Conservation (phyloP, 2,888 invertebrate species). For the Cephonodes hylas region DNA sequence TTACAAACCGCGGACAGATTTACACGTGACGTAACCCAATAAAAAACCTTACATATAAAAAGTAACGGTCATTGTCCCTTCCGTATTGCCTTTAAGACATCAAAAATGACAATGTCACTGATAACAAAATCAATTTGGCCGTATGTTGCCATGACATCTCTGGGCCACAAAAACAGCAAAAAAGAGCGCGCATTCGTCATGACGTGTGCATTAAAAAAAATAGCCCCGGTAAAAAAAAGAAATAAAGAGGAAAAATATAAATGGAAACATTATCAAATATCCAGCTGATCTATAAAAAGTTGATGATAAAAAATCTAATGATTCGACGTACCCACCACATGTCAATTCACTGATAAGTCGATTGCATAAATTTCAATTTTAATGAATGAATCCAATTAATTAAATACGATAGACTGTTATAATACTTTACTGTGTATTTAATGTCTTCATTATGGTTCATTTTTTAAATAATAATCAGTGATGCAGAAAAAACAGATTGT, state of each 20-base stretch:
- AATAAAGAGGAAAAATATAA: not conserved
- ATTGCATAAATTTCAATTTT: constrained; percentile 54
- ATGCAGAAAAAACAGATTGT: not conserved
- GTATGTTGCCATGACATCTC: constrained; percentile 34
- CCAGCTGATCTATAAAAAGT: constrained; percentile 40
- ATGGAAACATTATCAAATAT: constrained; percentile 39
- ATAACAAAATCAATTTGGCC: constrained; percentile 36
- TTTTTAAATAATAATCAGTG: constrained; percentile 7
- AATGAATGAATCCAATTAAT: constrained; percentile 41
- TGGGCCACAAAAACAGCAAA: constrained; percentile 4
- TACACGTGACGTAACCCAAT: not conserved
- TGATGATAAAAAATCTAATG: constrained; percentile 34
- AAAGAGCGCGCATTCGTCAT: constrained; percentile 1
- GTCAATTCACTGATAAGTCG: constrained; percentile 51
- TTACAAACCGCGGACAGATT: not conserved
- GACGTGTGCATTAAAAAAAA: not conserved
- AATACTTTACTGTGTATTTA: constrained; percentile 11
- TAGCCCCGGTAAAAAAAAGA: not conserved
- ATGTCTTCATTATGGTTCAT: constrained; percentile 10
- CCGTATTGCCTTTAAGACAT: not conserved
- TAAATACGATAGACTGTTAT: constrained; percentile 10
- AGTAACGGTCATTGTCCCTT: constrained; percentile 7
- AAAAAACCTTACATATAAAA: not conserved
- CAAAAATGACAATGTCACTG: constrained; percentile 33
- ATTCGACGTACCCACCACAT: constrained; percentile 36